Base-by-base conservation (phyloP, 35 echinoderm and acorn worm species). In the Amphiura filiformis region DNA sequence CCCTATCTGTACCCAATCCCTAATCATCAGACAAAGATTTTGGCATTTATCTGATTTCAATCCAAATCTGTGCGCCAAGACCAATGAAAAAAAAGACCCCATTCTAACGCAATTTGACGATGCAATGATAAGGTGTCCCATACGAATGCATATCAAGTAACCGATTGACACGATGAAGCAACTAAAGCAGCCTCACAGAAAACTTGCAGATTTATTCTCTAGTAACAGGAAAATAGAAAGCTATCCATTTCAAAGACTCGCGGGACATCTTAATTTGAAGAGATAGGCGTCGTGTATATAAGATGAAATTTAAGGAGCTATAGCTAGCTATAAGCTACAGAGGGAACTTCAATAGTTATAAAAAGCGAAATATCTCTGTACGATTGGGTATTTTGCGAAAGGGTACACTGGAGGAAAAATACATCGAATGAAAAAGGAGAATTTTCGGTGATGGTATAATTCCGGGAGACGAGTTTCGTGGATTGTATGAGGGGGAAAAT, bases 281-380 rank as follows among this genome's bases (percentile, higher is more conserved):
- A 70, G 61, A 70, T 70, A 70, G 61, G 61, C 61, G 28, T 70
- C 61, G 61, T 70, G 61, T 70, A 26, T 30, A 70, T 70, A 70
- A 70, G 61, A 70, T 70, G 61, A 70, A 70, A 70, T 30, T 70
- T 30, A 70, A 70, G 61, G 61, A 70, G 61, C 61, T 70, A 70
- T 47, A 47, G 41, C 5, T 47, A 47, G 41, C 41, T 47, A 47
- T 47, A 47, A 47, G 41, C 5, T 47, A 47, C 5, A 47, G 17
- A 47, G 41, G 28, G 61, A 70, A 23, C 15, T 70, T 11, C 17
- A 70, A 70, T 70, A n/a, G 61, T 18, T 70, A 52, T n/a, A 47
- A 47, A 47, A 47, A 47, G 41, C 41, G 41, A 30, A 70, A 11
- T 70, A n/a, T 70, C 61, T 26, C 61, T 5, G 2, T 70, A 26